Base-by-base conservation (phyloP, 2,797 vertebrate species). In the Dipus sagitta region DNA sequence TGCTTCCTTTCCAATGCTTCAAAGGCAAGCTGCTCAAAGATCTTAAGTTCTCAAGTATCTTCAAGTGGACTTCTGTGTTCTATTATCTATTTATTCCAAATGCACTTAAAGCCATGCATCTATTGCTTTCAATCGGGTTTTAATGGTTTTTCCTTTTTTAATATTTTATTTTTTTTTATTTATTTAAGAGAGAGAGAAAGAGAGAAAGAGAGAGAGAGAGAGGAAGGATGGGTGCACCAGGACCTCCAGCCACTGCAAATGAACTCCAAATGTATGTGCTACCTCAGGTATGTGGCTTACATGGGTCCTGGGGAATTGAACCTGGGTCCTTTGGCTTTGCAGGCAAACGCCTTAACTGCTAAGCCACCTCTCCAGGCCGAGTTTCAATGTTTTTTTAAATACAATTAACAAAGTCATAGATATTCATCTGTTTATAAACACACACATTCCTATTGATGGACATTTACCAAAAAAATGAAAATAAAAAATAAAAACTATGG, bases 351-450 rank as follows among this genome's bases (percentile, higher is more conserved):
- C 47, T 47, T 47, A 47, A 47, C 47, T 47, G 47, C 47, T 47
- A 47, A 47, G 47, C 47, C 47, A 47, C 47, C 47, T 47, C 47
- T 47, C 47, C 47, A 47, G 47, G 8, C 47, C 9, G 47, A 9
- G 47, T 47, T 47, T 47, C 9, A 47, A 47, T 47, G 47, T 47
- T 47, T 91, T 94, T 74, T 71, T n/a, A n/a, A 58, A 58, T 58
- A 58, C 54, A 58, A 88, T 52, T 90, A 68, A 89, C 62, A 88
- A 95, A 94, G 95, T 71, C 83, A 92, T 17, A 91, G 67, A 68
- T 2, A 82, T 80, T 82, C 65, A 78, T 87, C 75, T 88, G 72
- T 62, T 90, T 93, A 52, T 34, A 92, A 88, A 64, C 64, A 92
- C 20, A 89, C 13, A 92, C 17, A 80, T 62, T 95, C 54, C 78